Evolutionary conservation across 2,888 invertebrate species (phyloP).

Genomic region (Drosophila helvetica): DNA sequence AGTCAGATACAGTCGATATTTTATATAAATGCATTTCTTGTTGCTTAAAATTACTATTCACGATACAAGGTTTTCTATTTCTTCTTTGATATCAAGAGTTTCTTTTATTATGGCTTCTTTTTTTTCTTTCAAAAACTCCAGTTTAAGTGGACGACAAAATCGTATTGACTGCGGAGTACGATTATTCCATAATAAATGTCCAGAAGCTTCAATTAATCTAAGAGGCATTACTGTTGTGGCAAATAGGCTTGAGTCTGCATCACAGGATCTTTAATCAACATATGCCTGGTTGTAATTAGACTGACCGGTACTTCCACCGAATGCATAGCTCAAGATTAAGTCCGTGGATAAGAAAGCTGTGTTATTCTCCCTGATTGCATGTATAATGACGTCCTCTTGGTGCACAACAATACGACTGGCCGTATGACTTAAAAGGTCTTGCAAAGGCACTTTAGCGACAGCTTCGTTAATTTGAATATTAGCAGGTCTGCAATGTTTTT

Average conservation of each 20-base stretch:
- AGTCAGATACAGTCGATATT: not conserved
- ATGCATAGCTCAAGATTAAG: constrained; percentile 16
- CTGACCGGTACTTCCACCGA: constrained; percentile 20
- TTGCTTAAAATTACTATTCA: constrained; percentile 5
- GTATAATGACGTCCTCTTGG: constrained; percentile 4
- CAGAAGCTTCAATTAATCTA: constrained; percentile 7
- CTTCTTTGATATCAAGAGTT: not conserved
- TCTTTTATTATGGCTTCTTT: constrained; percentile 2
- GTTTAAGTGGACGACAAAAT: constrained; percentile 4
- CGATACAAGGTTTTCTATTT: constrained; percentile 1
- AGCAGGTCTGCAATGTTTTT: constrained; percentile 3
- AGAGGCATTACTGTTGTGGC: constrained; percentile 12
- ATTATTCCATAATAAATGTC: constrained; percentile 14
- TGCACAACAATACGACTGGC: not conserved
- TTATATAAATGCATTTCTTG: constrained; percentile 10
- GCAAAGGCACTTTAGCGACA: constrained; percentile 1
- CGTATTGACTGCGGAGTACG: constrained; percentile 7
- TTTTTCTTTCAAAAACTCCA: constrained; percentile 7
- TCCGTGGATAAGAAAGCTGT: constrained; percentile 11
- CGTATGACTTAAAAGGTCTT: constrained; percentile 5
- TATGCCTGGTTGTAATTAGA: not conserved
- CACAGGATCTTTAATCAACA: constrained; percentile 1
- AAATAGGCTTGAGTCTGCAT: constrained; percentile 14
- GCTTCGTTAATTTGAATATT: not conserved
- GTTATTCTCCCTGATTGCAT: not conserved